Evolutionary conservation across 2,113 vertebrate species (phyloP), one percentile per base, ranked within the genome.

Genomic region (Pantherophis guttatus): DNA sequence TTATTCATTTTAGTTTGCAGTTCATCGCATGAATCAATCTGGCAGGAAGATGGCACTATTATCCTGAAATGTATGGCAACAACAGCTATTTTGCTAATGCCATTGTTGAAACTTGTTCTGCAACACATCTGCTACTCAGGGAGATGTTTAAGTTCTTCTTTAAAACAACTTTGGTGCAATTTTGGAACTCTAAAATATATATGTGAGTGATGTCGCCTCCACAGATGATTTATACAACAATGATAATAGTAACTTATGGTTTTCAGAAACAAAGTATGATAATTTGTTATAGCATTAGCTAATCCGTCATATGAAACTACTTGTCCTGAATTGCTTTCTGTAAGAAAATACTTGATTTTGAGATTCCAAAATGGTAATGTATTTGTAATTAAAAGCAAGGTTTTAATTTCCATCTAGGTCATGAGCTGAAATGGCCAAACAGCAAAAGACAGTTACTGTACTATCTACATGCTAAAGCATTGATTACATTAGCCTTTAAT

Each of bases 21-120:
- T 90, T 0, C 0, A 9, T 1, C 39, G 6, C 55, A 15, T 39
- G 12, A 26, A 33, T 89, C 52, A 88, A 9, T 24, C 17, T 50
- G 26, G 39, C 8, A 75, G 62, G n/a, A 44, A 65, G 12, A 88
- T 87, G 65, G 19, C 23, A 92, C 19, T 48, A 50, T 48, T 17
- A 55, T 39, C 65, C 26, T 89, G 8, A 33, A 17, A 44, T 33
- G 48, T 13, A 65, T 81, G 52, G 8, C 33, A 39, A 48, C 53
- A 90, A 23, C 52, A 65, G 33, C 19, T 88, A 44, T 50, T 39
- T 8, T 39, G 13, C 10, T 59, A 59, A 21, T 13, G 13, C 53
- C 48, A n/a, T 48, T 17, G 52, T n/a, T 75, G 24, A 26, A 89
- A 24, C 50, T 55, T 75, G 39, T 57, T 29, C 52, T 50, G 53